A percentile compares a stretch with the other conserved stretches of the same genome.
Evolutionary conservation across 1,140 invertebrate species (phyloP).

Genomic region (Drosophila bipectinata): DNA sequence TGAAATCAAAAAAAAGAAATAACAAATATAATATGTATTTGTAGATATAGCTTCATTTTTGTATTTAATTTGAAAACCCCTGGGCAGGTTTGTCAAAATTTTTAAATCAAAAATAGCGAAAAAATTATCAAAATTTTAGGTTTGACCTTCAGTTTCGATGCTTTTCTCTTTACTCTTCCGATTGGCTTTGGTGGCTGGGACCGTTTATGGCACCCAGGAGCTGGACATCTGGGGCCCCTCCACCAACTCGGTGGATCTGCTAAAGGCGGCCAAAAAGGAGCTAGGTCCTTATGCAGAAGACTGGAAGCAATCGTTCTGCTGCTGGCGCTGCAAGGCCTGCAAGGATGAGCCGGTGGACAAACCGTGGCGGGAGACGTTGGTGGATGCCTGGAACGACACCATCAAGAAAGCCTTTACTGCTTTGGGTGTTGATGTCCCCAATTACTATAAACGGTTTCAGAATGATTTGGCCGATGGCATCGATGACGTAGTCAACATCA

Average conservation of each 20-base stretch:
- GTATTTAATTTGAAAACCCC: no score
- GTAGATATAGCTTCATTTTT: no score
- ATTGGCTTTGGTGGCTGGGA: slow-evolving; percentile 30
- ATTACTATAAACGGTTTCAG: slow-evolving; percentile 12
- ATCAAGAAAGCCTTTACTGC: slow-evolving; percentile 22
- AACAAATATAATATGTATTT: no score
- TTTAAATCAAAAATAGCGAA: neutral
- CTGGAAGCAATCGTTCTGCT: slow-evolving; percentile 22
- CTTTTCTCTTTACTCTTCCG: slow-evolving; percentile 17
- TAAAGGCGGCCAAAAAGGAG: slow-evolving; percentile 12
- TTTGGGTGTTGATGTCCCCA: slow-evolving; percentile 7
- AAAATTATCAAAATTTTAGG: neutral
- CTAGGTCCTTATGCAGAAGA: slow-evolving; percentile 7
- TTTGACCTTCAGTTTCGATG: neutral
- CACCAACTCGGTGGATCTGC: slow-evolving; percentile 1
- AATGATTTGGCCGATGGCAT: slow-evolving; percentile 17
- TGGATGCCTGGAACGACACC: slow-evolving; percentile 45
- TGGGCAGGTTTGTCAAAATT: slow-evolving; percentile 10
- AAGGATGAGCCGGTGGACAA: neutral
- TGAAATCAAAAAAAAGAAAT: no score
- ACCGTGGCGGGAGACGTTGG: slow-evolving; percentile 32
- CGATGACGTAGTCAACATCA: neutral
- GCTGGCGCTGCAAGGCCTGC: slow-evolving; percentile 13
- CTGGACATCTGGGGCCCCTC: slow-evolving; percentile 31
- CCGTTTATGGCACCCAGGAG: slow-evolving; percentile 14